Evolutionary conservation across 2,888 invertebrate species (phyloP), one percentile per base, ranked within the genome.

Genomic region (Megastigmus dorsalis): DNA sequence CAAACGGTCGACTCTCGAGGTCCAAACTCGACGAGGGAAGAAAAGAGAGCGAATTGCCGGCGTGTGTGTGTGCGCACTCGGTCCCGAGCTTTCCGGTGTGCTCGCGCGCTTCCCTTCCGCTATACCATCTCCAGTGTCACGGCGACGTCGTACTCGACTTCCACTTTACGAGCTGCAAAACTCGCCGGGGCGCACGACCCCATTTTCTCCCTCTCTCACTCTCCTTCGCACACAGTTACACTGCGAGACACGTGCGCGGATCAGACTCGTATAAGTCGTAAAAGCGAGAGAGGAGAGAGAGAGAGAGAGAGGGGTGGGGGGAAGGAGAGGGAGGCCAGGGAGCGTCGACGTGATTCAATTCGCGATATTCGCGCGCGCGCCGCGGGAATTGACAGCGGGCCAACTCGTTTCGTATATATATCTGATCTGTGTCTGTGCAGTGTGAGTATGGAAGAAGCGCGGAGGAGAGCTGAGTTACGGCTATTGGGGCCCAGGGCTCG

Each of bases 161-260:
- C 68, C 75, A 76, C 72, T 80, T 80, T 79, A 80, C 78, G 78
- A 80, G 75, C 76, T 77, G 75, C 77, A 79, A 79, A 80, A 60
- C 75, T 77, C 68, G 28, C 45, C 48, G 23, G 60, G n/a, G 15
- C 9, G 18, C 45, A 57, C 75, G 76, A 78, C 79, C 78, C 71
- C 79, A 80, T 80, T 78, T 79, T 70, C 63, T 18, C 28, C 13
- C 54, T 13, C 65, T 33, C 5, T 7, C 26, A 6, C 41, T 23
- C 9, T 41, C 59, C 1, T n/a, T 9, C 23, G 18, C 38, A 15
- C 20, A 2, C 38, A 10, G 38, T 52, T 52, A 26, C 26, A 9
- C 4, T 18, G 5, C 2, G 13, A 52, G 36, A 38, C 36, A 20
- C 26, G 13, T 28, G n/a, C n/a, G n/a, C n/a, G n/a, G n/a, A n/a